Evolutionary conservation across 2,888 invertebrate species (phyloP).

Genomic region (Mythimna ferrago): DNA sequence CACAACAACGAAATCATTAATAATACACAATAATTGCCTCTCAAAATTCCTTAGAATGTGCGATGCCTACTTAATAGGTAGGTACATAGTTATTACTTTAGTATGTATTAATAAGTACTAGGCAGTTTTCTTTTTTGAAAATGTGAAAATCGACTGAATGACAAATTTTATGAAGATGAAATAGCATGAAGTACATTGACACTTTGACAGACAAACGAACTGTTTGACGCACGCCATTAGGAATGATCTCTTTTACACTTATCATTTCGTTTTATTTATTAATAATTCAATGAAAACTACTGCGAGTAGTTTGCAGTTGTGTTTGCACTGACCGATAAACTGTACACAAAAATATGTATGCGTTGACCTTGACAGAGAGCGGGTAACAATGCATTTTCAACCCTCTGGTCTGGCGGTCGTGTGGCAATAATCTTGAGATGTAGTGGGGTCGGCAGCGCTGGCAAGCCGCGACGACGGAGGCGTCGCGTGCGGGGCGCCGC

Average conservation of each 20-base stretch:
- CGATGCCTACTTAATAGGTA: not conserved
- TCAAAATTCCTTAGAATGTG: conserved; percentile 22
- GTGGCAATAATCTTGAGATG: conserved; percentile 81
- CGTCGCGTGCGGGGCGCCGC: conserved; percentile 77
- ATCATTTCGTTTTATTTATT: not conserved
- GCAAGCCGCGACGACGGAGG: conserved; percentile 77
- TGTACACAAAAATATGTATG: conserved; percentile 47
- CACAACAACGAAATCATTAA: conserved; percentile 2
- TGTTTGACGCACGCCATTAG: not conserved
- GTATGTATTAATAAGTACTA: not conserved
- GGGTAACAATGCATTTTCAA: conserved; percentile 86
- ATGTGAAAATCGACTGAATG: not conserved
- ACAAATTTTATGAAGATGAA: not conserved
- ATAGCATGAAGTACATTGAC: not conserved
- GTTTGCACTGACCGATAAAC: conserved; percentile 8
- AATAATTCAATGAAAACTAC: not conserved
- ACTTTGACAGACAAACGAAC: not conserved
- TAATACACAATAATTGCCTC: conserved; percentile 9
- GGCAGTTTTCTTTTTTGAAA: not conserved
- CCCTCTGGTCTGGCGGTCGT: conserved; percentile 82
- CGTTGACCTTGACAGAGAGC: conserved; percentile 86
- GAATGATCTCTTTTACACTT: not conserved
- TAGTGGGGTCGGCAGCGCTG: conserved; percentile 76
- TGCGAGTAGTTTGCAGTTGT: not conserved
- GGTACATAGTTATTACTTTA: no score